These are phyloP conservation scores for Corythornis cristatus DNA, from an alignment of 2,113 vertebrate species.

Conservation along the genomic window DNA sequence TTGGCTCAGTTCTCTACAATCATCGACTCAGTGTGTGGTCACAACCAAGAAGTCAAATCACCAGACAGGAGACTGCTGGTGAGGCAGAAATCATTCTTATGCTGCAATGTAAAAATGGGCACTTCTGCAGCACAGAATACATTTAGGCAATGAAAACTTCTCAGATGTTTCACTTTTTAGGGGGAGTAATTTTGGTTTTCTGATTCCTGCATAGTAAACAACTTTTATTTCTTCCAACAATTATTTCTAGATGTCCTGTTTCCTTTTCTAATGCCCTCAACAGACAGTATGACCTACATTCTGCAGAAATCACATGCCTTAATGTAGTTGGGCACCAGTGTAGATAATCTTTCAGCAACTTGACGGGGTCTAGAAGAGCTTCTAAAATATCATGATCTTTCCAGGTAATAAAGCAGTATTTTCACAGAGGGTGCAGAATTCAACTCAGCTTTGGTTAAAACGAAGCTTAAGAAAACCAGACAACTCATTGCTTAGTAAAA, in stretches of 20 bases:
- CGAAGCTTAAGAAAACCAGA: neutral
- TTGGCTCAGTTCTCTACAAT: neutral
- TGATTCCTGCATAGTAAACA: neutral
- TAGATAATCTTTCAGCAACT: neutral
- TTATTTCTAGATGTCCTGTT: neutral
- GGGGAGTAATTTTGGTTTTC: neutral
- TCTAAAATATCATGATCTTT: neutral
- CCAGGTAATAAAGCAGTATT: neutral
- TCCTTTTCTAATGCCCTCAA: neutral
- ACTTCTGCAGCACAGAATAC: neutral
- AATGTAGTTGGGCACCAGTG: neutral
- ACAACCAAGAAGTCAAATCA: neutral
- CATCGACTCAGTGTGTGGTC: neutral
- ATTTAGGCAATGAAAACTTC: neutral
- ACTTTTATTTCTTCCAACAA: neutral
- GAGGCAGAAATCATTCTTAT: neutral
- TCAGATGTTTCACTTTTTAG: neutral
- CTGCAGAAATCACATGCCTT: neutral
- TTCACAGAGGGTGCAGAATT: neutral
- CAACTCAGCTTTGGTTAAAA: neutral
- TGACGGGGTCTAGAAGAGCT: neutral
- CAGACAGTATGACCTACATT: neutral
- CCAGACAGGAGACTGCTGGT: neutral
- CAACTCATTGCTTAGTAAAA: neutral
- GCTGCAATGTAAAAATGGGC: neutral